These are phyloP conservation scores for Leguminivora glycinivorella DNA, from an alignment of 1,140 invertebrate genomes.

Conservation along the genomic window DNA sequence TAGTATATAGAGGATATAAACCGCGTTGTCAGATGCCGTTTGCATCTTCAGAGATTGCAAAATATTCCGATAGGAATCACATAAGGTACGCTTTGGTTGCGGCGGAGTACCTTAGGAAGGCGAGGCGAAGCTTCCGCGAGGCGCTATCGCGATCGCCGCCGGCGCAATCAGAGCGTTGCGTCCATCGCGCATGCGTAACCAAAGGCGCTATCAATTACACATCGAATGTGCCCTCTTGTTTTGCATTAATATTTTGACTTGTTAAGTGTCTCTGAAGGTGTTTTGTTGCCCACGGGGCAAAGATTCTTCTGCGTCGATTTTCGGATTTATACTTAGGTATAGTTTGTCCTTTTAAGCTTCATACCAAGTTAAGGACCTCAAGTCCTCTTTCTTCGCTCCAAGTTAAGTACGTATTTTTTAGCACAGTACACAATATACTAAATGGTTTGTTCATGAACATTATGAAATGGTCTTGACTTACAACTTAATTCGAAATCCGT, in stretches of 20 bases:
- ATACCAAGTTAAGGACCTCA: too few species aligned
- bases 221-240: slow-evolving; percentile 3
- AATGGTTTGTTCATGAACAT: too few species aligned
- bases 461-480: too few species aligned
- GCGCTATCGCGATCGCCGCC: slow-evolving; percentile 48
- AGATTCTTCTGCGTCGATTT: too few species aligned
- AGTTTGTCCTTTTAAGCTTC: too few species aligned
- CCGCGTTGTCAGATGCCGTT: not conserved
- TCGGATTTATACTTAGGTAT: too few species aligned
- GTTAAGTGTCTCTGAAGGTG: not conserved
- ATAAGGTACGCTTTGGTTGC: slow-evolving; percentile 5
- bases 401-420: too few species aligned
- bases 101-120: not conserved
- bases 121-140: slow-evolving; percentile 48
- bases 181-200: slow-evolving; percentile 41
- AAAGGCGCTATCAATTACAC: slow-evolving; percentile 34
- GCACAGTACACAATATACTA: too few species aligned
- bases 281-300: too few species aligned
- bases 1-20: too few species aligned
- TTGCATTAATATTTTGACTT: not conserved
- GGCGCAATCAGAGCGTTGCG: slow-evolving; percentile 67
- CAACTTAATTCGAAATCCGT: too few species aligned
- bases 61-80: not conserved
- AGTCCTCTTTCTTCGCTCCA: too few species aligned
- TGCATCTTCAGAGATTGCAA: not conserved